Percentiles rank a stretch among this genome's conserved stretches.
Evolutionary conservation across 2,113 vertebrate species (phyloP).

Genomic region (Vireo altiloquus): DNA sequence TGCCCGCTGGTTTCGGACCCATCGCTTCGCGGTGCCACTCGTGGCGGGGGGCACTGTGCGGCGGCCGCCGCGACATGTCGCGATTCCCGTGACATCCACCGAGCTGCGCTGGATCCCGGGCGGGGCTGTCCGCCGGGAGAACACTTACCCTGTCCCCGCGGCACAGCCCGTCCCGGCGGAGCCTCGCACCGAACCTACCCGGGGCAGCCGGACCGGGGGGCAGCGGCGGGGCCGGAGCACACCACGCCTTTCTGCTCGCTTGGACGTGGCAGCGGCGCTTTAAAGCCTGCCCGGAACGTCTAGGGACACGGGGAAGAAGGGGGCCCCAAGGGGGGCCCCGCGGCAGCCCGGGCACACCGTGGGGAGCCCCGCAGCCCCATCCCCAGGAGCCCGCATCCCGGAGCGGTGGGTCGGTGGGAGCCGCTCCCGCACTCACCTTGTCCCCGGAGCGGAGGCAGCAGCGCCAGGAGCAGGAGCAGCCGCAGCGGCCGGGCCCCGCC

Average conservation of each 20-base stretch:
- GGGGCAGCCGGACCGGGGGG: background rate
- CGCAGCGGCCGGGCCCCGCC: background rate
- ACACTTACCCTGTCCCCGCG: background rate
- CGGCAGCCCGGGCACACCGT: too few species aligned
- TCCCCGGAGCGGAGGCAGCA: background rate
- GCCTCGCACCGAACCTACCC: background rate
- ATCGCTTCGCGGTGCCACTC: accelerated
- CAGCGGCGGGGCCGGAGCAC: background rate
- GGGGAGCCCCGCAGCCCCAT: background rate
- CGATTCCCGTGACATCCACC: background rate
- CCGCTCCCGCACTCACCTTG: slow-evolving; percentile 16
- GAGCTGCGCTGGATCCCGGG: background rate
- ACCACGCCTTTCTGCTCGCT: slow-evolving; percentile 18
- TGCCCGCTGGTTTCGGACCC: background rate
- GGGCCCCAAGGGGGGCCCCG: too few species aligned
- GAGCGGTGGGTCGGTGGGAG: background rate
- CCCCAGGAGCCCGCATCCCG: background rate
- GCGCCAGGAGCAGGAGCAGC: slow-evolving; percentile 5
- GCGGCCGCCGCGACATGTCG: background rate
- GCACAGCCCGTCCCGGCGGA: background rate
- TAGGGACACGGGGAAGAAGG: background rate
- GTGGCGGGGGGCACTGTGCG: background rate
- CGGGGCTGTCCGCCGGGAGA: accelerated
- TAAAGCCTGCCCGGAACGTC: background rate
- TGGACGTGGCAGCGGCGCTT: slow-evolving; percentile 17